phyloP scores from a whole-genome alignment of 2,113 vertebrate genomes.

The Nibea coibor region DNA sequence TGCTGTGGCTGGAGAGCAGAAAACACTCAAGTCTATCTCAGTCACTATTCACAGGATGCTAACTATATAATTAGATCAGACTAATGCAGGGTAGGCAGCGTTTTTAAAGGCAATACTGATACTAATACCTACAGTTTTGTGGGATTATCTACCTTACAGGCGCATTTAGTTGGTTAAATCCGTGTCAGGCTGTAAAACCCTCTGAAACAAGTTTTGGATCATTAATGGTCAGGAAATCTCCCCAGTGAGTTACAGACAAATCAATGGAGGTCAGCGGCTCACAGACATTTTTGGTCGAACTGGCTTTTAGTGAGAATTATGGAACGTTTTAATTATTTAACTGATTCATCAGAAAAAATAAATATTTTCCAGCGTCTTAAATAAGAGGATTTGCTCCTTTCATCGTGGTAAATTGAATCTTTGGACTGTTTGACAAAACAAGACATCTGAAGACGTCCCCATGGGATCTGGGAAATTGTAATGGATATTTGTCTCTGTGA shows the following conservation, averaged over 20 bases:
- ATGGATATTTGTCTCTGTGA: background rate
- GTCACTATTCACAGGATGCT: background rate
- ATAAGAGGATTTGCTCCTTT: too few relatives aligned
- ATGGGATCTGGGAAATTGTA: background rate
- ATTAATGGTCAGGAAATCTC: background rate
- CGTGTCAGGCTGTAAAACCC: background rate
- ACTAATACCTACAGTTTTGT: background rate
- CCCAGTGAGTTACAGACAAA: background rate
- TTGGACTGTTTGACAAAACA: background rate
- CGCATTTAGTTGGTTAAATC: conserved; percentile 9
- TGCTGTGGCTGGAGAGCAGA: background rate
- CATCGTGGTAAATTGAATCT: too few relatives aligned
- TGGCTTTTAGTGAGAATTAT: background rate
- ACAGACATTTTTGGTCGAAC: background rate
- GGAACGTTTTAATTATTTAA: background rate
- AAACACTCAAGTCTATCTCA: background rate
- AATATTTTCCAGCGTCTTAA: background rate
- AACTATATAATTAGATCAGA: background rate
- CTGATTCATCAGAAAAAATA: background rate
- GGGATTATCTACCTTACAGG: background rate
- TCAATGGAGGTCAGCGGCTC: background rate
- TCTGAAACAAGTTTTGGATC: background rate
- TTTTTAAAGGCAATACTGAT: background rate
- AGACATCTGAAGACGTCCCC: background rate
- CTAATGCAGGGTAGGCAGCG: background rate